phyloP scores from a whole-genome alignment of 1,140 invertebrate species.

The Gonioctena quinquepunctata region DNA sequence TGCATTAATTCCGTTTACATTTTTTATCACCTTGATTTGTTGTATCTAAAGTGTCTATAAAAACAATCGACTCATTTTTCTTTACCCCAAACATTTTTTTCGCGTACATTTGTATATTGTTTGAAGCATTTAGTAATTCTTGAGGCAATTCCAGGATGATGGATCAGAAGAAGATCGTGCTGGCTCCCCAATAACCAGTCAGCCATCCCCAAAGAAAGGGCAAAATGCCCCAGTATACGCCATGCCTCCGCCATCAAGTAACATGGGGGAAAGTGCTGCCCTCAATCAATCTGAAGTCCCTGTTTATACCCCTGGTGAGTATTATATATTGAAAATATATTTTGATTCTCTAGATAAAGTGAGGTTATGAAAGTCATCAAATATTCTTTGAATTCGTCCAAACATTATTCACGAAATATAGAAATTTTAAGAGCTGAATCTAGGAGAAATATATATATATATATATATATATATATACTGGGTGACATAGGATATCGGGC shows the following conservation, averaged over 20 bases:
- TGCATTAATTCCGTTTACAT: too few species aligned
- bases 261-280: slow-evolving; percentile 57
- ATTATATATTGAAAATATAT: not conserved
- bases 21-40: too few species aligned
- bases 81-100: too few species aligned
- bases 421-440: too few species aligned
- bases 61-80: too few species aligned
- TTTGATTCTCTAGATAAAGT: not conserved
- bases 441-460: too few species aligned
- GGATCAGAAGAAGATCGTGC: slow-evolving; percentile 56
- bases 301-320: slow-evolving; percentile 60
- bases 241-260: slow-evolving; percentile 58
- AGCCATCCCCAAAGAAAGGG: slow-evolving; percentile 52
- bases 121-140: too few species aligned
- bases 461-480: too few species aligned
- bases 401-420: not conserved
- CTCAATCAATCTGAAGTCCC: slow-evolving; percentile 61
- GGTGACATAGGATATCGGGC: too few species aligned
- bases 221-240: slow-evolving; percentile 56
- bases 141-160: slow-evolving; percentile 57
- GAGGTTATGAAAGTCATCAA: not conserved
- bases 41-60: too few species aligned
- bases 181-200: slow-evolving; percentile 54
- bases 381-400: not conserved
- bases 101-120: too few species aligned